Evolutionary conservation across 2,113 vertebrate genomes (phyloP).

Genomic region (Aepyceros melampus): DNA sequence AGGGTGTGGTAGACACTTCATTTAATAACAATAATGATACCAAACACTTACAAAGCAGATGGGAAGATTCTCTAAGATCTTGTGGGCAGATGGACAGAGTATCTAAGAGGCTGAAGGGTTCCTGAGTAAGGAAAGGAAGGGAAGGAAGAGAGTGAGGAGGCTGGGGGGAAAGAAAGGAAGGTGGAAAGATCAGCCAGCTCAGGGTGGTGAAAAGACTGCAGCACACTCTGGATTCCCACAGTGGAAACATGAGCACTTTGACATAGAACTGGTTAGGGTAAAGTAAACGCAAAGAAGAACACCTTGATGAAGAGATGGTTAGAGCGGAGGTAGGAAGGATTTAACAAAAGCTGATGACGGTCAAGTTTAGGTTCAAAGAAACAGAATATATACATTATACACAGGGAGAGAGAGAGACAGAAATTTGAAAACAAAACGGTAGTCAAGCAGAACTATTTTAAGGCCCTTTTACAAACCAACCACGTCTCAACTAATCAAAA

Average conservation of each 20-base stretch:
- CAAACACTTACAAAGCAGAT: conserved; percentile 46
- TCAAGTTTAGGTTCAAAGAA: not conserved
- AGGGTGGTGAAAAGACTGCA: not conserved
- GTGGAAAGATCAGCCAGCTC: not conserved
- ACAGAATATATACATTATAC: not conserved
- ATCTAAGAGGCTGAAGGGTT: not conserved
- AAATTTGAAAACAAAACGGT: not conserved
- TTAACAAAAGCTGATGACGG: not conserved
- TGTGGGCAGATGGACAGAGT: not conserved
- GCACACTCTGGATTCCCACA: not conserved
- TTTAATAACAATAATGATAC: conserved; percentile 58
- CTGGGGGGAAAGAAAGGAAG: not conserved
- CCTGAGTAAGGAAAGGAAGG: not conserved
- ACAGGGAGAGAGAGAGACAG: not conserved
- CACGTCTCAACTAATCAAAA: not conserved
- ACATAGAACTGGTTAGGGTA: not conserved
- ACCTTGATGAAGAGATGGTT: not conserved
- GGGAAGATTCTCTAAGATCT: conserved; percentile 19
- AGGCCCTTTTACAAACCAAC: not conserved
- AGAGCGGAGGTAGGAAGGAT: not conserved
- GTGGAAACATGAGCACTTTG: not conserved
- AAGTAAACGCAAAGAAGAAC: not conserved
- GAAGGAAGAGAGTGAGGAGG: not conserved
- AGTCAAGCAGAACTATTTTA: not conserved
- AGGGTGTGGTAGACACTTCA: conserved; percentile 59